Percentiles rank a stretch among this genome's conserved stretches.
phyloP scores from a whole-genome alignment of 2,113 vertebrate species.

The Turnix velox region DNA sequence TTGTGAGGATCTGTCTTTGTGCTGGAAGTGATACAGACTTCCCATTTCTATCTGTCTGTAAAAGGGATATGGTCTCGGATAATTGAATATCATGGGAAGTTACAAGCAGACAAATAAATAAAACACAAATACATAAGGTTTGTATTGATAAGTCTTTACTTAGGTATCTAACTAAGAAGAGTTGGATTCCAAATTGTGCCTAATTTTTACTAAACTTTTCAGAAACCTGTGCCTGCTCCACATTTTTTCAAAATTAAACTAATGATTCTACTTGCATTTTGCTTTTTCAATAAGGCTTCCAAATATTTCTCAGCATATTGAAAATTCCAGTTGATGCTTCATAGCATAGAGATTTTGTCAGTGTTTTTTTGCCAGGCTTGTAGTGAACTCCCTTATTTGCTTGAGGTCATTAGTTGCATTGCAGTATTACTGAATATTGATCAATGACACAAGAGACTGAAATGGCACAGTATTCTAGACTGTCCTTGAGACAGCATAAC shows the following conservation, averaged over 20 bases:
- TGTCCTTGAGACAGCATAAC: slow-evolving; percentile 6
- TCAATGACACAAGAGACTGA: slow-evolving; percentile 22
- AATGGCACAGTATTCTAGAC: background rate
- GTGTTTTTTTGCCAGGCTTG: background rate
- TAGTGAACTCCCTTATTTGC: background rate
- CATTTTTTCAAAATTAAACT: background rate
- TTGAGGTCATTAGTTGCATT: background rate
- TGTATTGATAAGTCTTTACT: background rate
- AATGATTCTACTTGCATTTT: background rate
- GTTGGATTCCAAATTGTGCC: background rate
- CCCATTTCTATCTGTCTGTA: background rate
- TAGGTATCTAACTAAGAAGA: background rate
- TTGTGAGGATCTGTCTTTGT: background rate
- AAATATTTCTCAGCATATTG: background rate
- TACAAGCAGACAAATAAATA: background rate
- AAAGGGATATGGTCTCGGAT: background rate
- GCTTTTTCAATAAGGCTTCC: background rate
- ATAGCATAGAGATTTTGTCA: background rate
- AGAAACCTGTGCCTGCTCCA: background rate
- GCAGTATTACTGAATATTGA: slow-evolving; percentile 10
- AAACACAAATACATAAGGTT: background rate
- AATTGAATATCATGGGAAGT: background rate
- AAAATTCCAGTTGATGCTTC: background rate
- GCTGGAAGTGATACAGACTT: background rate
- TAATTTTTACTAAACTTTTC: background rate